Conservation (phyloP, 2,888 invertebrate species). For the Chalcosyrphus nemorum region DNA sequence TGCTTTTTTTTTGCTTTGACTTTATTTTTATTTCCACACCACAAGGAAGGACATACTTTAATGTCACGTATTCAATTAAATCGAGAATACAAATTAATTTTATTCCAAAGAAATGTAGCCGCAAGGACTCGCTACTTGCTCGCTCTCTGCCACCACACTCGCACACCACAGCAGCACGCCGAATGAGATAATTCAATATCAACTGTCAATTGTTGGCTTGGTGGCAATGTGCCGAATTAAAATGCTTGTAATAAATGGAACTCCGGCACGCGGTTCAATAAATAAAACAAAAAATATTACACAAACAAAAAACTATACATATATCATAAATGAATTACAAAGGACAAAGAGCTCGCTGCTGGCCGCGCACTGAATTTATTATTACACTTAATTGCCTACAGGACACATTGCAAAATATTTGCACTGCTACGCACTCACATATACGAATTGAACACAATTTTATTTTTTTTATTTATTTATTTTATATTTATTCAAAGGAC, state of each 20-base stretch:
- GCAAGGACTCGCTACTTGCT: slow-evolving; percentile 52
- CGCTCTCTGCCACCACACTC: slow-evolving; percentile 35
- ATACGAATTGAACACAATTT: not conserved
- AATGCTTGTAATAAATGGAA: slow-evolving; percentile 33
- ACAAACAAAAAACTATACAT: not conserved
- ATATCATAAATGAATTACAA: not conserved
- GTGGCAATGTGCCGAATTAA: slow-evolving; percentile 49
- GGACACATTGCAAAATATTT: slow-evolving; percentile 43
- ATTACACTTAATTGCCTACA: slow-evolving; percentile 51
- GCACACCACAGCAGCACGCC: not conserved
- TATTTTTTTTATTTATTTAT: not conserved
- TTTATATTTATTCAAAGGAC: slow-evolving; percentile 19
- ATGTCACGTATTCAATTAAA: slow-evolving; percentile 68
- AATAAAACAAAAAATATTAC: slow-evolving; percentile 6
- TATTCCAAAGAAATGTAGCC: slow-evolving; percentile 45
- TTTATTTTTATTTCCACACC: slow-evolving; percentile 36
- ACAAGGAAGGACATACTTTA: slow-evolving; percentile 35
- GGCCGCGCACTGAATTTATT: slow-evolving; percentile 50
- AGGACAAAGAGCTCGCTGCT: slow-evolving; percentile 22
- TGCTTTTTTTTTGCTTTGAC: not conserved
- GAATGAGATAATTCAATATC: slow-evolving; percentile 65
- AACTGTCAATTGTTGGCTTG: slow-evolving; percentile 68
- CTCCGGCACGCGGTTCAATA: slow-evolving; percentile 41
- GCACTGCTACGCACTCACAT: slow-evolving; percentile 23
- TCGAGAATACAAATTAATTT: slow-evolving; percentile 59